These are phyloP conservation scores for Umimayanthus kanabou DNA, from an alignment of 92 coral and sea anemone species.

Conservation along the genomic window DNA sequence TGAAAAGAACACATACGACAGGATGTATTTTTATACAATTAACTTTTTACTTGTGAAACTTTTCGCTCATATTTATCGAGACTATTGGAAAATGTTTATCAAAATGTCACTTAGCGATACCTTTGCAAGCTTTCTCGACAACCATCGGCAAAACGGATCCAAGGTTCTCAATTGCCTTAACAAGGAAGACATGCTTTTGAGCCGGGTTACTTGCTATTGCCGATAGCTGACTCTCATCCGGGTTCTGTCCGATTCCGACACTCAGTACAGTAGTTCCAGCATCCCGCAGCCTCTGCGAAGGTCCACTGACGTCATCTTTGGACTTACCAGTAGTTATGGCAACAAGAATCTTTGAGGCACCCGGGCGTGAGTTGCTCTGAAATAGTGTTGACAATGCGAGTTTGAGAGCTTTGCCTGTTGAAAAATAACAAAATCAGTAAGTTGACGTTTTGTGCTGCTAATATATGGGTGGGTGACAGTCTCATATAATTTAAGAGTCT, in stretches of 20 bases:
- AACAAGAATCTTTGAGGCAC: slow-evolving; percentile 4
- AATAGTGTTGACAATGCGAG: not conserved
- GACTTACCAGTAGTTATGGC: slow-evolving; percentile 24
- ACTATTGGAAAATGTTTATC: too few relatives aligned
- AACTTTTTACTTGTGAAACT: too few relatives aligned
- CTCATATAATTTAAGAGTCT: too few relatives aligned
- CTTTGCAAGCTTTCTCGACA: slow-evolving; percentile 17
- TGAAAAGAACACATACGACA: too few relatives aligned
- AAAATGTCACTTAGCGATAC: not conserved
- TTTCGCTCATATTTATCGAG: too few relatives aligned
- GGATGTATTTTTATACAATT: too few relatives aligned
- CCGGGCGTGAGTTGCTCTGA: slow-evolving; percentile 14
- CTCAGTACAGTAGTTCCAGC: slow-evolving; percentile 23
- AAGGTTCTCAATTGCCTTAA: slow-evolving; percentile 22
- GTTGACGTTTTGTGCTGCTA: not conserved
- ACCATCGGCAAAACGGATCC: slow-evolving; percentile 17
- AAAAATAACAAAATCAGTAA: too few relatives aligned
- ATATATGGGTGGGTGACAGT: not conserved
- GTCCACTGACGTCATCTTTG: slow-evolving; percentile 17
- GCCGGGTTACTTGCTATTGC: slow-evolving; percentile 8
- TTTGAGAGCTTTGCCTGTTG: slow-evolving; percentile 35
- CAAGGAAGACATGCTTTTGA: slow-evolving; percentile 26
- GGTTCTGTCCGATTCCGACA: slow-evolving; percentile 24
- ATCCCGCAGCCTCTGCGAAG: slow-evolving; percentile 19
- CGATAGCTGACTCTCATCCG: slow-evolving; percentile 16